These are phyloP conservation scores for Lophotriccus pileatus DNA, from an alignment of 2,797 vertebrate genomes.

Conservation along the genomic window DNA sequence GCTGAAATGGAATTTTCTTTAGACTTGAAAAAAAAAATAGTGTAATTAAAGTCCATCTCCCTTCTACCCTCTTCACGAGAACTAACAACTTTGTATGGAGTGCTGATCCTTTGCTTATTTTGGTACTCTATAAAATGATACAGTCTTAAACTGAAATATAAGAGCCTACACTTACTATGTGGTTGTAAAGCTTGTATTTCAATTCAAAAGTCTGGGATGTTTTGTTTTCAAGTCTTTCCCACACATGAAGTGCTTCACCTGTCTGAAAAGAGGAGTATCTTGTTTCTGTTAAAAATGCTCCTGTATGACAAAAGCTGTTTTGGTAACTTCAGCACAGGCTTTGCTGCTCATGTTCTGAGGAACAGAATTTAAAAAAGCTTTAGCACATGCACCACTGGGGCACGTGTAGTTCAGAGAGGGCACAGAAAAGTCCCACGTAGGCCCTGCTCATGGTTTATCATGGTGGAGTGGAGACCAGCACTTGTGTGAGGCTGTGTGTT, in stretches of 20 bases:
- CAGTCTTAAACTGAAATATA: conserved; percentile 66
- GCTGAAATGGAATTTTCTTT: conserved; percentile 58
- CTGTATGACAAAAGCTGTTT: neutral
- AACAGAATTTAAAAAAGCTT: neutral
- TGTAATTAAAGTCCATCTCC: conserved; percentile 39
- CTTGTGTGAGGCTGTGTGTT: rapidly evolving
- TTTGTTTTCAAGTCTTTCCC: neutral
- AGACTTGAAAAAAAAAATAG: conserved; percentile 25
- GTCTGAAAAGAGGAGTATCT: neutral
- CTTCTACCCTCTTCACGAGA: conserved; percentile 6
- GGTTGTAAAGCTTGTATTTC: conserved; percentile 66
- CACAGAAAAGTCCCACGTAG: too few species aligned
- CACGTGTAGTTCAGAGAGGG: too few species aligned
- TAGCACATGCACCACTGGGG: rapidly evolving
- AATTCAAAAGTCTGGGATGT: conserved; percentile 25
- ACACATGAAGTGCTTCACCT: neutral
- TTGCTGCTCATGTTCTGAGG: neutral
- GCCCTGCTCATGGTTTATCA: neutral
- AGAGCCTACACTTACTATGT: conserved; percentile 50
- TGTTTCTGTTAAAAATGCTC: neutral
- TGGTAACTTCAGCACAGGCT: neutral
- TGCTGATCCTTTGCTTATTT: conserved; percentile 69
- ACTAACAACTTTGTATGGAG: conserved; percentile 63
- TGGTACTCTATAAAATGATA: conserved; percentile 64
- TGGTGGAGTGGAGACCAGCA: neutral